Base-by-base conservation (phyloP, 2,113 vertebrate species). In the Tetrax tetrax region DNA sequence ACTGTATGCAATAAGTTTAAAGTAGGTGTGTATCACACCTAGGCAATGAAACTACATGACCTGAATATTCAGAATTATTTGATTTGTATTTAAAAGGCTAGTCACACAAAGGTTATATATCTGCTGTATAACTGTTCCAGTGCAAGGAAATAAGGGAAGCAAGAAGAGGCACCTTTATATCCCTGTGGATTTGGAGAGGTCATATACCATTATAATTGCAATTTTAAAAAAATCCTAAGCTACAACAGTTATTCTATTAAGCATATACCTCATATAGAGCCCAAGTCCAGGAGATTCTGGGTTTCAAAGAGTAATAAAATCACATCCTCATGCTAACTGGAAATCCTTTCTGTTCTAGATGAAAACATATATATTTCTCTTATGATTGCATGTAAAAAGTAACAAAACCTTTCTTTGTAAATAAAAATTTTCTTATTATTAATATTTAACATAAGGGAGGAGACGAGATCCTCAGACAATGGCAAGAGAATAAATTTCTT, bases 31-130 rank as follows among this genome's bases (percentile, higher is more conserved):
- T 33, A 68, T n/a, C 71, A 65, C 74, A 93, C 13, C 12, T 41
- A 92, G 71, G 57, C 83, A 89, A 65, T 51, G 23, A 92, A 97
- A 96, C 16, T n/a, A 82, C 38, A 53, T 11, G 27, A 90, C 66
- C 15, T 83, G 48, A 78, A 66, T 87, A 96, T 57, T 87, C 76
- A 83, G 6, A 14, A 64, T 56, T 74, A 54, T 56, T 85, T 64
- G 2, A 66, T 78, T 85, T 61, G 2, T 43, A 48, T 43, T 72
- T 56, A 43, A 82, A 83, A 68, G 20, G 24, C 19, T 77, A 6
- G 59, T 76, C 28, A 38, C 54, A 27, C 5, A 63, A 57, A 66
- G 18, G 17, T 77, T 59, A 60, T 45, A 3, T 7, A 72, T 56
- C 20, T 68, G 41, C 37, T 48, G 7, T 45, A 3, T 50, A 85